phyloP scores from a whole-genome alignment of 2,797 vertebrate species.

The Nyctibius grandis region DNA sequence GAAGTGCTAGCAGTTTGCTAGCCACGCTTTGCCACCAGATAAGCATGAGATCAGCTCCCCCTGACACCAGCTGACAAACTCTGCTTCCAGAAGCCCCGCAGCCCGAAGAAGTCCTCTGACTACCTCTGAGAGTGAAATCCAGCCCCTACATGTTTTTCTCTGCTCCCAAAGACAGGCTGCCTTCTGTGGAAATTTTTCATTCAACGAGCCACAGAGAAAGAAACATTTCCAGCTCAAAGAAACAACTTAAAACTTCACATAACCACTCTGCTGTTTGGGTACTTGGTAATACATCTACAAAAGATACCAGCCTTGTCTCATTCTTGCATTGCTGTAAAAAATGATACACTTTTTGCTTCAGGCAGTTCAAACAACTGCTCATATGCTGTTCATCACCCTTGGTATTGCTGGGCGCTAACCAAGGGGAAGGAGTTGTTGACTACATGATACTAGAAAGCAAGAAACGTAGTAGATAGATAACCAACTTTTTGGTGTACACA shows the following conservation, averaged over 20 bases:
- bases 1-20: not conserved
- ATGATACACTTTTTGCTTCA: not conserved
- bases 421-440: not conserved
- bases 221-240: not conserved
- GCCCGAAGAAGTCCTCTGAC: not conserved
- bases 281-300: not conserved
- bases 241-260: not conserved
- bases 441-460: constrained; percentile 1
- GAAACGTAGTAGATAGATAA: not conserved
- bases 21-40: not conserved
- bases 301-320: not conserved
- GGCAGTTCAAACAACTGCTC: not conserved
- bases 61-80: constrained; percentile 19
- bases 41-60: constrained; percentile 23
- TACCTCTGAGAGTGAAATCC: constrained; percentile 6
- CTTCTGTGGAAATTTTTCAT: not conserved
- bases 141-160: not conserved
- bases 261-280: not conserved
- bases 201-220: not conserved
- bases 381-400: not conserved
- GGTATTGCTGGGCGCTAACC: not conserved
- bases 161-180: not conserved
- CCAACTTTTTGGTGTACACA: not conserved
- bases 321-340: not conserved
- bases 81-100: constrained; percentile 22